Conservation (phyloP, 2,888 invertebrate genomes). For the Xestoiulus laeticollis region DNA sequence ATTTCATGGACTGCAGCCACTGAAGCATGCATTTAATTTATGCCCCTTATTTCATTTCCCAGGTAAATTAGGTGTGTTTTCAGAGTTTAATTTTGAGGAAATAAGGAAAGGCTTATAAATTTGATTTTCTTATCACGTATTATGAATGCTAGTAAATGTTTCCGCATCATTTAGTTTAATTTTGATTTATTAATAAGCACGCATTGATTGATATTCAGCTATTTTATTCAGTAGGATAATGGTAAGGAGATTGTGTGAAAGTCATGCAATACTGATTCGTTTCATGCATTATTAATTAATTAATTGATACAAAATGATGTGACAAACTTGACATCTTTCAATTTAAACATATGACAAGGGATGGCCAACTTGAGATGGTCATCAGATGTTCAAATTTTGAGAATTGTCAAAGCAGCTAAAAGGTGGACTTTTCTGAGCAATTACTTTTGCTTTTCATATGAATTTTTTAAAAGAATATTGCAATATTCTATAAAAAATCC, state of each 20-base stretch:
- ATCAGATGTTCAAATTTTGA: too few species aligned
- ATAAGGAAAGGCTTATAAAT: background rate
- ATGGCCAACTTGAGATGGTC: background rate
- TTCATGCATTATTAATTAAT: too few species aligned
- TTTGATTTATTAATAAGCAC: background rate
- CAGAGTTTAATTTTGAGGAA: background rate
- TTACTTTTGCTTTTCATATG: too few species aligned
- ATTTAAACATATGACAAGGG: background rate
- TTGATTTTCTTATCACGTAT: background rate
- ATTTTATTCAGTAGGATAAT: background rate
- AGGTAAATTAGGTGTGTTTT: background rate
- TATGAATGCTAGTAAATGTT: background rate
- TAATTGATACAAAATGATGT: background rate
- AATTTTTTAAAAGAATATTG: too few species aligned
- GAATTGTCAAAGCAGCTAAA: too few species aligned
- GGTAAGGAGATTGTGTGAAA: background rate
- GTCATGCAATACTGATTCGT: background rate
- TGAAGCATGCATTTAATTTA: background rate
- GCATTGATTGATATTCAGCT: background rate
- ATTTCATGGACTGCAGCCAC: background rate
- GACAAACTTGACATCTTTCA: background rate
- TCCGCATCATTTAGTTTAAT: background rate
- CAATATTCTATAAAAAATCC: too few species aligned
- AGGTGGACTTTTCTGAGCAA: too few species aligned
- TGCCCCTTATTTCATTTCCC: background rate